Evolutionary conservation across 2,888 invertebrate species (phyloP).

Genomic region (Drosophila niveifrons): DNA sequence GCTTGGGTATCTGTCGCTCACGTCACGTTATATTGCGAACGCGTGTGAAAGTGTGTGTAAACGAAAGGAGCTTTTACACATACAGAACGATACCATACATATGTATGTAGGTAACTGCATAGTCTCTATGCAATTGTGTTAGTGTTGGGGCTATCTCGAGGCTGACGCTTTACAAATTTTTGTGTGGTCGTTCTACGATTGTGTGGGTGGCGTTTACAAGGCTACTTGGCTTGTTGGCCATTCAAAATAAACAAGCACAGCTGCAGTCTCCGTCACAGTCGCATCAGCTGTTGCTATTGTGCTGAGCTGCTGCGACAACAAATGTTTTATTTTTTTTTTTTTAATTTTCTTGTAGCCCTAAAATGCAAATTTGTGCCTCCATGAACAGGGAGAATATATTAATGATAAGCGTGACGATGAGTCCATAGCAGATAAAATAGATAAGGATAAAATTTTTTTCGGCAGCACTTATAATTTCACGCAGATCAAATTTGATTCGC

Average conservation of each 20-base stretch:
- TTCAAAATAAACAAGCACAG: constrained; percentile 52
- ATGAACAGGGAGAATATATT: too few relatives aligned
- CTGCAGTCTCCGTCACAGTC: constrained; percentile 30
- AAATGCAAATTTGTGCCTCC: too few relatives aligned
- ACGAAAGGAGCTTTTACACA: constrained; percentile 19
- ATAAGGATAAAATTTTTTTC: too few relatives aligned
- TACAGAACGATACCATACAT: constrained; percentile 8
- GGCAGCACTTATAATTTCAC: too few relatives aligned
- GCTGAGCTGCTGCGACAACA: constrained; percentile 29
- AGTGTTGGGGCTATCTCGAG: constrained; percentile 41
- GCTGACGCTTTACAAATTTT: constrained; percentile 62
- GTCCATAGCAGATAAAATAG: too few relatives aligned
- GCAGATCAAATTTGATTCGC: too few relatives aligned
- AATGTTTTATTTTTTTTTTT: constrained; percentile 28
- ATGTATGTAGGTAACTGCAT: constrained; percentile 33
- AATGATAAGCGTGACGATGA: too few relatives aligned
- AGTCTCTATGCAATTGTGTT: constrained; percentile 44
- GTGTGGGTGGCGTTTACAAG: constrained; percentile 78
- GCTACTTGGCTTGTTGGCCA: constrained; percentile 42
- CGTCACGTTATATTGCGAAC: constrained; percentile 53
- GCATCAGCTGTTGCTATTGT: constrained; percentile 72
- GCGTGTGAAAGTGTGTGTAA: constrained; percentile 17
- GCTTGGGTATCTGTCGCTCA: constrained; percentile 51
- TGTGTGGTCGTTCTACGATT: constrained; percentile 64
- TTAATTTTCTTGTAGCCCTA: too few relatives aligned